Evolutionary conservation across 2,888 invertebrate genomes (phyloP).

Genomic region (Meliscaeva auricollis): DNA sequence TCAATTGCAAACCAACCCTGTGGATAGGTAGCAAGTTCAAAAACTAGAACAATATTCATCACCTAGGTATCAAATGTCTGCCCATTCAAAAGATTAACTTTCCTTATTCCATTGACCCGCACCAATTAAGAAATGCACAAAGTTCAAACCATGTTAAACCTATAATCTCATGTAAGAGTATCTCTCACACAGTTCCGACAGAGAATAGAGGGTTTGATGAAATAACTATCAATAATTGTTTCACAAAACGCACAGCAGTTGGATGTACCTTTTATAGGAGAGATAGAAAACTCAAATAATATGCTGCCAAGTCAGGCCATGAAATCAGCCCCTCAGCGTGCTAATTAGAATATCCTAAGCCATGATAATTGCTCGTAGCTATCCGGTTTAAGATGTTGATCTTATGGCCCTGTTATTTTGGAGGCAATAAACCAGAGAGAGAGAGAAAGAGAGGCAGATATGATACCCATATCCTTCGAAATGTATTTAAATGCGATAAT

Average conservation of each 20-base stretch:
- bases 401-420: conserved; percentile 37
- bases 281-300: conserved; percentile 4
- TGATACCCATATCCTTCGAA: conserved; percentile 6
- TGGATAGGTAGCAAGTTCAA: no score
- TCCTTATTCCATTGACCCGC: conserved; percentile 15
- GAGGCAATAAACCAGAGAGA: background rate
- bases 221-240: conserved; percentile 34
- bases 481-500: conserved; percentile 26
- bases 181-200: conserved; percentile 31
- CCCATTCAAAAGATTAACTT: conserved; percentile 1
- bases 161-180: conserved; percentile 54
- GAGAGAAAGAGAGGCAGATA: background rate
- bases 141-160: conserved; percentile 44
- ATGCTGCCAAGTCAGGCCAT: conserved; percentile 19
- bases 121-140: conserved; percentile 45
- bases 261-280: background rate
- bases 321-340: conserved; percentile 56
- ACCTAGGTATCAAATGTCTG: no score
- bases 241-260: background rate
- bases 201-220: background rate
- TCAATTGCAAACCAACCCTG: no score
- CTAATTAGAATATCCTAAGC: conserved; percentile 74
- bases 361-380: conserved; percentile 68
- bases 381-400: conserved; percentile 71
- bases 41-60: no score